These are phyloP conservation scores for Ailurus styani DNA, from an alignment of 2,113 vertebrate genomes.

Conservation along the genomic window DNA sequence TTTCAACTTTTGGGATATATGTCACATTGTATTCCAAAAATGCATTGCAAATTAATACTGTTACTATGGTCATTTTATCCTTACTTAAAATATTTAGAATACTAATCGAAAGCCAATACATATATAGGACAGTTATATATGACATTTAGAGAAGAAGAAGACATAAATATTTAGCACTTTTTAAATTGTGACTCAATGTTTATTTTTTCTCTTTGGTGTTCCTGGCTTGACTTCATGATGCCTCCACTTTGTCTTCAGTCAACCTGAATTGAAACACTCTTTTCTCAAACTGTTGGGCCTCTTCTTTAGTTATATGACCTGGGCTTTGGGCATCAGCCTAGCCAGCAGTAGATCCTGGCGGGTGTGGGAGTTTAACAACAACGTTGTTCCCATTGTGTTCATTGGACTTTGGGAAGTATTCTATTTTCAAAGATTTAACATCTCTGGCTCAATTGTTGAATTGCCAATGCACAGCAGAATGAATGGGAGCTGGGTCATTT, in stretches of 20 bases:
- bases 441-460: fast-evolving
- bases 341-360: constrained; percentile 81
- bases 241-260: neutral
- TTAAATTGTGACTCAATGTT: neutral
- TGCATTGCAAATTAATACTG: neutral
- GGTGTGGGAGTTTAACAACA: constrained; percentile 80
- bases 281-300: neutral
- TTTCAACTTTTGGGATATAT: neutral
- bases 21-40: neutral
- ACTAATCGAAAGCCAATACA: too few species aligned
- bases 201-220: neutral
- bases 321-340: neutral
- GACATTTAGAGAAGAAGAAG: neutral
- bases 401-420: constrained; percentile 83
- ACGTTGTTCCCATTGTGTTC: constrained; percentile 74
- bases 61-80: neutral
- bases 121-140: neutral
- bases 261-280: too few species aligned
- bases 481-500: neutral
- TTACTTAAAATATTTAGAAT: neutral
- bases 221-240: neutral
- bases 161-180: neutral
- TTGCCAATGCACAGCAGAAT: neutral
- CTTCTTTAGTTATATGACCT: neutral
- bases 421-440: neutral